phyloP scores from a whole-genome alignment of 1,140 invertebrate genomes.

The Drosophila equinoxialis region DNA sequence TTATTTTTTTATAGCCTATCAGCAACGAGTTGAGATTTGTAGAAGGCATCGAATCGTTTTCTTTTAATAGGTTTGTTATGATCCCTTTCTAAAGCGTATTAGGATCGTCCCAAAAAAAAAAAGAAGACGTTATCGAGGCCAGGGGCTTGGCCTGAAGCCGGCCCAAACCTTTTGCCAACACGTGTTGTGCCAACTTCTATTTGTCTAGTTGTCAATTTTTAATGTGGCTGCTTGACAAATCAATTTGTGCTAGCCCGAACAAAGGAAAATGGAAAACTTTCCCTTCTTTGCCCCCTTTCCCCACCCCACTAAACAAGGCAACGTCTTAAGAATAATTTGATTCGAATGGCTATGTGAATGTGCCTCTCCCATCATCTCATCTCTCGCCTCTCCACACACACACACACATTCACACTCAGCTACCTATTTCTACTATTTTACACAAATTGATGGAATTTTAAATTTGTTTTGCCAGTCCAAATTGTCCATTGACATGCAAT shows the following conservation, averaged over 20 bases:
- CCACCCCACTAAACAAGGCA: conserved; percentile 36
- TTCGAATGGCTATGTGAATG: conserved; percentile 32
- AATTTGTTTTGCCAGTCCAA: conserved; percentile 61
- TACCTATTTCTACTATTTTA: conserved; percentile 49
- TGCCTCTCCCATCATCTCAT: background rate
- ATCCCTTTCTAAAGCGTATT: background rate
- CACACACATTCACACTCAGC: background rate
- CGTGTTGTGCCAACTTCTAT: conserved; percentile 59
- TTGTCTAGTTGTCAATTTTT: conserved; percentile 78
- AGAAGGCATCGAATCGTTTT: no score
- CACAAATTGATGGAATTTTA: conserved; percentile 72
- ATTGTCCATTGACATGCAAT: conserved; percentile 49
- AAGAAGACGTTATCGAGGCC: background rate
- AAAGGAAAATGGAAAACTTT: conserved; percentile 60
- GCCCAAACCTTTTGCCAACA: conserved; percentile 38
- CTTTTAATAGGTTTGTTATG: no score
- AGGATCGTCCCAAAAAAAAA: background rate
- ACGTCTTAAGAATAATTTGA: conserved; percentile 62
- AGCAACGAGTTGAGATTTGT: no score
- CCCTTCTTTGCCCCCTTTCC: conserved; percentile 25
- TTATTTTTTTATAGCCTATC: no score
- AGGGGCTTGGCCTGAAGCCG: background rate
- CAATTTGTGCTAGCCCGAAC: conserved; percentile 58
- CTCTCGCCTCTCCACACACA: background rate
- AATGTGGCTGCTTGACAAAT: conserved; percentile 75